phyloP scores from a whole-genome alignment of 1,140 invertebrate genomes.

The Lordiphosa collinella region DNA sequence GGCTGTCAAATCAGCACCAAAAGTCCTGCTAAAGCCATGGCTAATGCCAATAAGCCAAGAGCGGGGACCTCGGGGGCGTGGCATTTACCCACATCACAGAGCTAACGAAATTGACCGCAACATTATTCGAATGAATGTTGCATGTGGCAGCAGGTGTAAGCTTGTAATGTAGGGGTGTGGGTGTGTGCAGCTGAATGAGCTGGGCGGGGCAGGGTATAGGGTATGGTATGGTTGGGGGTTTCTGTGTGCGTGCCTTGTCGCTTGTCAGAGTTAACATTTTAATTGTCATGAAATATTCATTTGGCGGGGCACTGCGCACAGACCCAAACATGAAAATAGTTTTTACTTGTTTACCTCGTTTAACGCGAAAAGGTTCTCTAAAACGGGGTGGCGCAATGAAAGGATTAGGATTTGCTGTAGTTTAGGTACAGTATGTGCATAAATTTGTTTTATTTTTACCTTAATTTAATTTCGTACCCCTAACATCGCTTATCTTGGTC shows the following conservation, averaged over 20 bases:
- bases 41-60: conserved; percentile 58
- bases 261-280: conserved; percentile 73
- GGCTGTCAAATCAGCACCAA: conserved; percentile 37
- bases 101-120: conserved; percentile 71
- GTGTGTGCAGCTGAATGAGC: neutral
- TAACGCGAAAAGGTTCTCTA: neutral
- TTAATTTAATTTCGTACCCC: too few species aligned
- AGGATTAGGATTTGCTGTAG: neutral
- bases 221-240: conserved; percentile 8
- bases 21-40: conserved; percentile 46
- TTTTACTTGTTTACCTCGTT: conserved; percentile 39
- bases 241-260: conserved; percentile 41
- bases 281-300: conserved; percentile 75
- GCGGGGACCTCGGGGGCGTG: neutral
- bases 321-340: conserved; percentile 57
- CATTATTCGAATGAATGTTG: conserved; percentile 62
- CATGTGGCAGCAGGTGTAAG: conserved; percentile 43
- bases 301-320: conserved; percentile 14
- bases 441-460: too few species aligned
- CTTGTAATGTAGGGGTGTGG: conserved; percentile 17
- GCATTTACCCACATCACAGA: conserved; percentile 3
- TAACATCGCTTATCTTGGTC: too few species aligned
- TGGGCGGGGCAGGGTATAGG: neutral
- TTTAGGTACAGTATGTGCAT: too few species aligned
- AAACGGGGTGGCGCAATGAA: too few species aligned